phyloP scores from a whole-genome alignment of 2,797 vertebrate genomes.

The Smutsia temminckii region DNA sequence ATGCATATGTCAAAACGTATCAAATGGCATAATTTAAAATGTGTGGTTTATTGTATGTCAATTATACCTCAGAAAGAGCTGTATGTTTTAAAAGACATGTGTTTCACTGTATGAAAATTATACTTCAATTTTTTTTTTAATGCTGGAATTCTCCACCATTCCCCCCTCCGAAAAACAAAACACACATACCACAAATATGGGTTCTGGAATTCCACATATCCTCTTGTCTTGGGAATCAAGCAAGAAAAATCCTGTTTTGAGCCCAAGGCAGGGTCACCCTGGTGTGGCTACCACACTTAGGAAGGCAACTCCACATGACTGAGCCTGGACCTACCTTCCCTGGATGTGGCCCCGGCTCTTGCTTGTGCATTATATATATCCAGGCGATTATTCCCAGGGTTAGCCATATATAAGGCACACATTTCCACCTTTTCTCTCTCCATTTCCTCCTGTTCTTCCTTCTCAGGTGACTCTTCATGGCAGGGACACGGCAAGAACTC shows the following conservation, averaged over 20 bases:
- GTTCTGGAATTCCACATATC: neutral
- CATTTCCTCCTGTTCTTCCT: neutral
- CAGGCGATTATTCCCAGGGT: neutral
- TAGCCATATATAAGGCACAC: neutral
- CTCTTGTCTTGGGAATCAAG: neutral
- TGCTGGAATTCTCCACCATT: neutral
- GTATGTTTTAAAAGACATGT: neutral
- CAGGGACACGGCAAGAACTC: constrained; percentile 69
- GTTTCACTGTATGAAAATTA: neutral
- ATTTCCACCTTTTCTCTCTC: constrained; percentile 11
- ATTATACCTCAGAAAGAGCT: constrained; percentile 21
- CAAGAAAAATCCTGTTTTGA: constrained; percentile 13
- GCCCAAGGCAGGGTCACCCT: neutral
- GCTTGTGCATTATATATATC: neutral
- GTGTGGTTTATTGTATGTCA: constrained; percentile 7
- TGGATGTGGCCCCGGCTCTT: neutral
- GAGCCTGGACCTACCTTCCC: neutral
- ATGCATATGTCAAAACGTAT: constrained; percentile 32
- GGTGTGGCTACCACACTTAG: neutral
- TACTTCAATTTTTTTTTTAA: neutral
- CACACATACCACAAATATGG: neutral
- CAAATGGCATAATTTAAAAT: constrained; percentile 25
- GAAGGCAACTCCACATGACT: neutral
- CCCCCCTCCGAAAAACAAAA: neutral
- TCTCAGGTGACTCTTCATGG: constrained; percentile 48